phyloP scores from a whole-genome alignment of 2,113 vertebrate genomes.

The Nibea albiflora region DNA sequence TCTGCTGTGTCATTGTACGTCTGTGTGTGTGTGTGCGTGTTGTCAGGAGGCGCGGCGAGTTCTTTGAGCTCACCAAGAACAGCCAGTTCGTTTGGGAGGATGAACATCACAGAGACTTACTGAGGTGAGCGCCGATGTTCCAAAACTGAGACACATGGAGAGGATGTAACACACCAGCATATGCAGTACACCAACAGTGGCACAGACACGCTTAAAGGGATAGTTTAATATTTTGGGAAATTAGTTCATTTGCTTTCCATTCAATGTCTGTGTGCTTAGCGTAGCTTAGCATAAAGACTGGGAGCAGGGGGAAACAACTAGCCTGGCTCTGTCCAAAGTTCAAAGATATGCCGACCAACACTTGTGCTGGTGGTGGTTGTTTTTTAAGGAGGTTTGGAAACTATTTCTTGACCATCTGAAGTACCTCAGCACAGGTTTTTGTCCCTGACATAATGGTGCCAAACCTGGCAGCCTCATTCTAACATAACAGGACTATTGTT shows the following conservation, averaged over 20 bases:
- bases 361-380: too few species aligned
- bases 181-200: too few species aligned
- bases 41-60: slow-evolving; percentile 88
- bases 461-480: too few species aligned
- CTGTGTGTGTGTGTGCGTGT: slow-evolving; percentile 34
- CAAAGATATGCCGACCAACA: too few species aligned
- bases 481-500: too few species aligned
- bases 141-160: neutral
- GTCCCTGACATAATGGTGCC: too few species aligned
- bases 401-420: too few species aligned
- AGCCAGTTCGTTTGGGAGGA: slow-evolving; percentile 93
- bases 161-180: neutral
- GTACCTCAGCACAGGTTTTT: too few species aligned
- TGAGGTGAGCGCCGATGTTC: slow-evolving; percentile 83
- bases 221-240: too few species aligned
- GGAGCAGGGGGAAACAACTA: neutral
- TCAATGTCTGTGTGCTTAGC: neutral
- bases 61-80: slow-evolving; percentile 95
- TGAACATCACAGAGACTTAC: slow-evolving; percentile 91
- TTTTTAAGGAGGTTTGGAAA: too few species aligned
- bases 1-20: slow-evolving; percentile 19
- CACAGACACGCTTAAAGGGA: too few species aligned
- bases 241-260: too few species aligned
- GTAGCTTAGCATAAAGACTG: neutral
- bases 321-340: neutral